A percentile compares a stretch with the other conserved stretches of the same genome.
phyloP scores from a whole-genome alignment of 1,140 invertebrate genomes.

The Meloidogyne floridensis region DNA sequence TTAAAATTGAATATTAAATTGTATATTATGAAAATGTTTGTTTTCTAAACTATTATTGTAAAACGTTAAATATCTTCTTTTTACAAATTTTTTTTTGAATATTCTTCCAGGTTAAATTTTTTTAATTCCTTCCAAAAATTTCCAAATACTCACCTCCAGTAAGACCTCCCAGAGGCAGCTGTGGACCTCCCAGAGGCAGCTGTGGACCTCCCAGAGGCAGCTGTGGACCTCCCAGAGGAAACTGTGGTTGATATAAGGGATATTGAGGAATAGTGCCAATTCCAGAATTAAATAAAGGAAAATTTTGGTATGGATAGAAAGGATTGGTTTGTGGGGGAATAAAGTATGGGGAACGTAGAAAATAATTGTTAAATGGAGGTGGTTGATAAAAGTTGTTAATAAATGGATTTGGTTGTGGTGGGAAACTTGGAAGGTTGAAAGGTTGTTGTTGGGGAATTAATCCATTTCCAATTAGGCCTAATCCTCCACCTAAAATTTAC shows the following conservation, averaged over 20 bases:
- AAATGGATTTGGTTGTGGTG: background rate
- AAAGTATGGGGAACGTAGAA: background rate
- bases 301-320: background rate
- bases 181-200: too few relatives aligned
- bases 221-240: background rate
- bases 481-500: too few relatives aligned
- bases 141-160: too few relatives aligned
- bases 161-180: too few relatives aligned
- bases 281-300: background rate
- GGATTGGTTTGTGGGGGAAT: background rate
- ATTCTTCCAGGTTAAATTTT: too few relatives aligned
- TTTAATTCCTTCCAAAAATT: too few relatives aligned
- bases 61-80: too few relatives aligned
- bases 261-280: slow-evolving; percentile 2
- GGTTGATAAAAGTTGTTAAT: background rate
- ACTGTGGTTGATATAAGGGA: background rate
- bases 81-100: too few relatives aligned
- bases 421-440: background rate
- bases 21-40: too few relatives aligned
- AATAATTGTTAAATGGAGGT: background rate
- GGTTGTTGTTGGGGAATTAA: background rate
- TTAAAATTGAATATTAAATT: too few relatives aligned
- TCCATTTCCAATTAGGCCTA: background rate
- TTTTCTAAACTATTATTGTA: too few relatives aligned
- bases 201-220: too few relatives aligned